These are phyloP conservation scores for Molorchus minor DNA, from an alignment of 2,888 invertebrate species.

Conservation along the genomic window DNA sequence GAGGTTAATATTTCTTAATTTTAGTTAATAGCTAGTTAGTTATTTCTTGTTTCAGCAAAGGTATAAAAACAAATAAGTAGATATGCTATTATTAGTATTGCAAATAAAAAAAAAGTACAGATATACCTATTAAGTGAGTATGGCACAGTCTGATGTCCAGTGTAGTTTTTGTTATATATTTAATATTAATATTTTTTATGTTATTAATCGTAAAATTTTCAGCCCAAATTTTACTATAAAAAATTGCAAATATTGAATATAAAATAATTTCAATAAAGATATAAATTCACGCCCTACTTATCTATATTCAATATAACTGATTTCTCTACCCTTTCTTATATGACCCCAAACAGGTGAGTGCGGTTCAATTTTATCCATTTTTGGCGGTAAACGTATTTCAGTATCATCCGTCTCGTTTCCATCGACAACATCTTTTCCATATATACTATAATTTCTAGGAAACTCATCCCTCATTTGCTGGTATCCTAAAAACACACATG, in stretches of 20 bases:
- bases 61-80: no score
- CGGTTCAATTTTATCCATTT: conserved; percentile 53
- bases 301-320: conserved; percentile 18
- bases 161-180: no score
- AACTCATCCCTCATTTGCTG: conserved; percentile 50
- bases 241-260: no score
- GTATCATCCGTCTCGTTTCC: conserved; percentile 51
- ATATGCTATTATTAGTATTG: no score
- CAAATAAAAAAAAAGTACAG: no score
- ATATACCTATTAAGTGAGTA: no score
- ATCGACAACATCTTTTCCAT: conserved; percentile 54
- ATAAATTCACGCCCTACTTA: conserved; percentile 5
- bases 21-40: no score
- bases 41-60: not conserved
- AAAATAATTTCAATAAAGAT: not conserved
- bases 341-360: conserved; percentile 62
- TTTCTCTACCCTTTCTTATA: conserved; percentile 58
- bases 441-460: conserved; percentile 55
- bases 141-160: no score
- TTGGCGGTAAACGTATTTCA: conserved; percentile 50
- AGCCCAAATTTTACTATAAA: no score
- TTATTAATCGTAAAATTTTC: no score
- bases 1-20: not conserved
- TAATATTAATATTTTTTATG: no score
- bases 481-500: conserved; percentile 40